Evolutionary conservation across 2,888 invertebrate species (phyloP).

Genomic region (Rambutsinella grinnellia): DNA sequence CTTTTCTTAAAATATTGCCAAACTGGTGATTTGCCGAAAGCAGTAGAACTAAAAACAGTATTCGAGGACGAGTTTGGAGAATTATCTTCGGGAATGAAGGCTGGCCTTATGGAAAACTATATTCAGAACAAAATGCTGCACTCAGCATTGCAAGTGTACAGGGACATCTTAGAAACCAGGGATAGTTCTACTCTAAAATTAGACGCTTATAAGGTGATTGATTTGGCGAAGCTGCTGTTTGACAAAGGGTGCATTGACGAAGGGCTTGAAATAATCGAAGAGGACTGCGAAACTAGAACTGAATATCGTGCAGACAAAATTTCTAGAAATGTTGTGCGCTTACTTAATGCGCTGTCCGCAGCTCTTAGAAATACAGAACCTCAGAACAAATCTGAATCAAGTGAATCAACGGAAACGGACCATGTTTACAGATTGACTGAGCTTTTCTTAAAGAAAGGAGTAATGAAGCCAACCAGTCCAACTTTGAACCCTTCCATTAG

Average conservation of each 20-base stretch:
- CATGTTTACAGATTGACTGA: slow-evolving; percentile 17
- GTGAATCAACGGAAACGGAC: neutral
- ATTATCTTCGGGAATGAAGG: slow-evolving; percentile 50
- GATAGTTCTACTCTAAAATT: slow-evolving; percentile 15
- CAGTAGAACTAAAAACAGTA: slow-evolving; percentile 21
- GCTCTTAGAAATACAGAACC: neutral
- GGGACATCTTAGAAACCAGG: neutral
- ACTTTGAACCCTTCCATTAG: slow-evolving; percentile 42
- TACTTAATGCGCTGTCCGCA: slow-evolving; percentile 43
- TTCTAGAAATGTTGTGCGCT: slow-evolving; percentile 42
- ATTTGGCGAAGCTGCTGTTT: slow-evolving; percentile 49
- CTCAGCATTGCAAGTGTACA: neutral
- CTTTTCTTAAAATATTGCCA: slow-evolving; percentile 59
- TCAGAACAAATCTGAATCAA: too few species aligned
- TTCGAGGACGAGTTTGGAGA: slow-evolving; percentile 40
- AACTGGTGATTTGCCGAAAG: slow-evolving; percentile 40
- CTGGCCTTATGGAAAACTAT: slow-evolving; percentile 40
- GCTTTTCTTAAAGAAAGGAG: slow-evolving; percentile 24
- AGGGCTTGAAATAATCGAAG: slow-evolving; percentile 19
- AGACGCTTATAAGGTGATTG: slow-evolving; percentile 54
- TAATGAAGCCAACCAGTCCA: slow-evolving; percentile 34
- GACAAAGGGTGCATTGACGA: slow-evolving; percentile 19
- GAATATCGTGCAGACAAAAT: slow-evolving; percentile 13
- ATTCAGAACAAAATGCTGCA: slow-evolving; percentile 24
- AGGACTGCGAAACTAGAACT: slow-evolving; percentile 4